A percentile compares a stretch with the other conserved stretches of the same genome.
These are phyloP conservation scores for Sthenelais limicola DNA, from an alignment of 2,888 invertebrate species.

Conservation along the genomic window DNA sequence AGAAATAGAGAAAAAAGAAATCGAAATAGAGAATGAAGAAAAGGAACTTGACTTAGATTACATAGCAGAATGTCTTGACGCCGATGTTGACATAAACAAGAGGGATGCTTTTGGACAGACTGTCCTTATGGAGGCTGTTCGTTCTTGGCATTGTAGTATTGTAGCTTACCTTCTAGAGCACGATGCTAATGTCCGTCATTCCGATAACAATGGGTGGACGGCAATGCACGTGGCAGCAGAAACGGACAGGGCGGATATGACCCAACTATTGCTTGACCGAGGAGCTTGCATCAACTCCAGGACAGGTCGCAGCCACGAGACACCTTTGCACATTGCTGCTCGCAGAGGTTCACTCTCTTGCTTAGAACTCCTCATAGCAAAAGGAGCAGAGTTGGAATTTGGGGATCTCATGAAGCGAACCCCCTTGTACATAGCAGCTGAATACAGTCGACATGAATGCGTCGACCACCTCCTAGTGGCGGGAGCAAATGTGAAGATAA, in stretches of 20 bases:
- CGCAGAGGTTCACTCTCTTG: constrained; percentile 10
- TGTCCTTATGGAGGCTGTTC: constrained; percentile 27
- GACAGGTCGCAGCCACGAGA: background rate
- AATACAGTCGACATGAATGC: background rate
- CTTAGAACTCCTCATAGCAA: background rate
- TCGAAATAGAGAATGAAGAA: too few species aligned
- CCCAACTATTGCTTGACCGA: constrained; percentile 2
- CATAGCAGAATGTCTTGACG: constrained; percentile 15
- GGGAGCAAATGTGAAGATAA: background rate
- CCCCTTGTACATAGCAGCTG: constrained; percentile 16
- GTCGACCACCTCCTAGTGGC: background rate
- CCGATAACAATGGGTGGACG: background rate
- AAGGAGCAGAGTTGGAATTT: background rate
- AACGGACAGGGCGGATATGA: background rate
- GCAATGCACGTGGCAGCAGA: constrained; percentile 16
- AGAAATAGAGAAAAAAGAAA: too few species aligned
- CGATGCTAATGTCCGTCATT: constrained; percentile 1
- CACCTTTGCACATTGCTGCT: constrained; percentile 9
- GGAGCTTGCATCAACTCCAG: constrained; percentile 3
- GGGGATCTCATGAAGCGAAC: constrained; percentile 7
- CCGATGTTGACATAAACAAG: constrained; percentile 13
- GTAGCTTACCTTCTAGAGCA: constrained; percentile 6
- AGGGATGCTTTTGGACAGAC: constrained; percentile 5
- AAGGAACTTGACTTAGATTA: constrained; percentile 3
- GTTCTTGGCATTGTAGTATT: constrained; percentile 21